These are phyloP conservation scores for Telenomus remus DNA, from an alignment of 1,140 invertebrate genomes.

Conservation along the genomic window DNA sequence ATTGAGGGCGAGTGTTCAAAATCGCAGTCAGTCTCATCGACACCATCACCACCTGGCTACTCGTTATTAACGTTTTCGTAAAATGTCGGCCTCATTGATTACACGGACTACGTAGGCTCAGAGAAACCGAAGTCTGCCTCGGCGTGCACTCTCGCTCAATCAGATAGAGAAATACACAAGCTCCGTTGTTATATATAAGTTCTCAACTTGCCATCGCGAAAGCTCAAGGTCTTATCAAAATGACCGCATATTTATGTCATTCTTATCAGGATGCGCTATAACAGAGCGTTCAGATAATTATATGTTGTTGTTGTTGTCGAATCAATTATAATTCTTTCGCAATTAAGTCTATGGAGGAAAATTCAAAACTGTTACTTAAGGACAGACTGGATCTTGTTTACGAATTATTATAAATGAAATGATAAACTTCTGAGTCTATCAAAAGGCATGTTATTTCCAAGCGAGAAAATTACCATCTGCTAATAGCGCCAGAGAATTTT, in stretches of 20 bases:
- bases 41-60: conserved; percentile 61
- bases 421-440: too few relatives aligned
- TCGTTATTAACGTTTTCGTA: conserved; percentile 55
- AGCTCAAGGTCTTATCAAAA: conserved; percentile 34
- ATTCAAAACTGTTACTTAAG: too few relatives aligned
- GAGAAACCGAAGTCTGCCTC: conserved; percentile 51
- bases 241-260: conserved; percentile 31
- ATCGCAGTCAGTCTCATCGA: conserved; percentile 61
- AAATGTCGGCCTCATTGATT: conserved; percentile 55
- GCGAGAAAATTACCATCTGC: too few relatives aligned
- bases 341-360: too few relatives aligned
- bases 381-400: too few relatives aligned
- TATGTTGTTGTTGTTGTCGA: too few relatives aligned
- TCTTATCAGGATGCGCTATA: not conserved
- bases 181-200: conserved; percentile 41
- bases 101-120: conserved; percentile 52
- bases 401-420: too few relatives aligned
- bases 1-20: conserved; percentile 57
- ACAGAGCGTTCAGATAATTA: too few relatives aligned
- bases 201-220: conserved; percentile 27
- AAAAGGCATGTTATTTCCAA: too few relatives aligned
- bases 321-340: too few relatives aligned
- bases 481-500: too few relatives aligned
- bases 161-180: conserved; percentile 25
- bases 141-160: conserved; percentile 38